These are phyloP conservation scores for Lasioglossum morio DNA, from an alignment of 2,888 invertebrate species.

Conservation along the genomic window DNA sequence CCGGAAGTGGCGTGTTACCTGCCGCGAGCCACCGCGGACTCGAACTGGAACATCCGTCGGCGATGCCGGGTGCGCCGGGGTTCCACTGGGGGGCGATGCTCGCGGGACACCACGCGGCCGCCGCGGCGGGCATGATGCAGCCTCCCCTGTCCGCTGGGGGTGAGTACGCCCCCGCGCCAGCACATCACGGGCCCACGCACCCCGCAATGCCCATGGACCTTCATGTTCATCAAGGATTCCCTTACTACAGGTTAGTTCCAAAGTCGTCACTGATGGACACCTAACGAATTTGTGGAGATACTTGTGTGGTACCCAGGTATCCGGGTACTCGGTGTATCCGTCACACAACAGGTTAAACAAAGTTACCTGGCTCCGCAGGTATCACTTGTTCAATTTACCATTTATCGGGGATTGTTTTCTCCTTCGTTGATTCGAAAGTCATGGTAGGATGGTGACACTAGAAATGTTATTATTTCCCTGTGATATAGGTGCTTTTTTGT, in stretches of 20 bases:
- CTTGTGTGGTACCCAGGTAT: neutral
- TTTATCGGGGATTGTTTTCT: neutral
- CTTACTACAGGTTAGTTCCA: constrained; percentile 88
- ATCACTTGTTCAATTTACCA: neutral
- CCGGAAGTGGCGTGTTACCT: constrained; percentile 64
- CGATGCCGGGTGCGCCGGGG: constrained; percentile 80
- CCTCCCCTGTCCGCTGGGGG: constrained; percentile 82
- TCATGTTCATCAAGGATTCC: constrained; percentile 96
- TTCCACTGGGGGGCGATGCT: constrained; percentile 84
- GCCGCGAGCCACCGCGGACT: constrained; percentile 84
- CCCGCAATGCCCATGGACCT: constrained; percentile 94
- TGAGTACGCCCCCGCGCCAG: constrained; percentile 78
- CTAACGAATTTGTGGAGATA: neutral
- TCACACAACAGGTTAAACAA: neutral
- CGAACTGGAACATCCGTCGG: constrained; percentile 89
- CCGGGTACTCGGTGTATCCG: neutral
- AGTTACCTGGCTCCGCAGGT: neutral
- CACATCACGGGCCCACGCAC: constrained; percentile 86
- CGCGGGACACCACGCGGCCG: constrained; percentile 85
- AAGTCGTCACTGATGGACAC: neutral
- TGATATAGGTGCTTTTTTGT: neutral
- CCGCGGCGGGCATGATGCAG: constrained; percentile 88
- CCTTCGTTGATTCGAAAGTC: neutral
- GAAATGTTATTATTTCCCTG: neutral
- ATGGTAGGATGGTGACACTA: neutral